Evolutionary conservation across 2,797 vertebrate species (phyloP).

Genomic region (Diplodus puntazzo): DNA sequence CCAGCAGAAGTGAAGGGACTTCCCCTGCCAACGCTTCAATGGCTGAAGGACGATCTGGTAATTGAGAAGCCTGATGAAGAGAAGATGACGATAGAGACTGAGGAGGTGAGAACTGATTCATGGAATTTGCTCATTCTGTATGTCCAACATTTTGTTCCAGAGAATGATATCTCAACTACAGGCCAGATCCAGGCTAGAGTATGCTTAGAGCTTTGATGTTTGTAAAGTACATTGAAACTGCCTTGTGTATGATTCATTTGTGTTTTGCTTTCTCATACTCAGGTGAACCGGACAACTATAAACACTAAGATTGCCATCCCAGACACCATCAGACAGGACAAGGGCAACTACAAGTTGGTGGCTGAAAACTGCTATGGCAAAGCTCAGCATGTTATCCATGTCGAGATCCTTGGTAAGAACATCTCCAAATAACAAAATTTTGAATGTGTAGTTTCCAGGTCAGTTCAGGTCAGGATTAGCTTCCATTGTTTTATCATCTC

Average conservation of each 20-base stretch:
- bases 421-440: background rate
- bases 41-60: conserved; percentile 89
- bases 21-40: conserved; percentile 93
- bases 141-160: no score
- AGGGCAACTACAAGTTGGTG: conserved; percentile 91
- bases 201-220: background rate
- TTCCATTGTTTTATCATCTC: background rate
- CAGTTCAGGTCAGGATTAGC: background rate
- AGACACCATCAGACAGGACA: conserved; percentile 89
- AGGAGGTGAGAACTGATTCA: conserved; percentile 81
- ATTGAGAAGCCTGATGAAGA: conserved; percentile 89
- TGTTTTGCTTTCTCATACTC: background rate
- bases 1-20: conserved; percentile 95
- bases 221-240: background rate
- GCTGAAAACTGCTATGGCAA: conserved; percentile 92
- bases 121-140: background rate
- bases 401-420: conserved; percentile 82
- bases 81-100: conserved; percentile 89
- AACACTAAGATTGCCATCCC: conserved; percentile 91
- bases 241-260: background rate
- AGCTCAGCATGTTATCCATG: conserved; percentile 79
- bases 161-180: background rate
- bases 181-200: no score
- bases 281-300: conserved; percentile 89
- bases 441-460: background rate